Evolutionary conservation across 2,888 invertebrate genomes (phyloP), one percentile per base, ranked within the genome.

Genomic region (Agriotes lineatus): DNA sequence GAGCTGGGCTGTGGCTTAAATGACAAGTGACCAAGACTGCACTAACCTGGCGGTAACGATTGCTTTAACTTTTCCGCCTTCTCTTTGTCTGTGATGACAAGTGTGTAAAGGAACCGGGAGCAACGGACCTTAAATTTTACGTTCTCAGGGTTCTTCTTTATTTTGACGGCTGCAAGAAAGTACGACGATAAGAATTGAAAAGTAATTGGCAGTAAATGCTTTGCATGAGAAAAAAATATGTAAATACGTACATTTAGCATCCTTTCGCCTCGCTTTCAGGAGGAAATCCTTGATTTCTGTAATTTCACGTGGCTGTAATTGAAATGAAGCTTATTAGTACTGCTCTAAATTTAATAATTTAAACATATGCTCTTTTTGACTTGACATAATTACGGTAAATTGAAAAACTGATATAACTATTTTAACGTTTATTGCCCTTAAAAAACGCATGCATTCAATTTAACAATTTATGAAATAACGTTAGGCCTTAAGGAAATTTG

Each of bases 231-330:
- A n/a, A n/a, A n/a, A n/a, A n/a, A n/a, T n/a, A n/a, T n/a, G n/a
- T n/a, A n/a, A n/a, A n/a, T 58, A 88, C 90, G 90, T 83, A 92
- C 94, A 95, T 88, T 96, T 96, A 61, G 99, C 99, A 86, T 99
- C 99, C 86, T 98, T 96, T 88, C 99, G 93, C 81, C 99, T 93
- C 48, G 99, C 99, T 82, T 96, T 98, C 80, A 99, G 88, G 70
- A 99, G 91, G 86, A 99, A 99, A 85, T 99, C 98, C 85, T 99
- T 99, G 81, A 99, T 99, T 88, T 99, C 99, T 85, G 96, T 96
- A 77, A 99, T 97, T 92, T 99, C 97, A 83, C 96, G 93, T 76
- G 99, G 99, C 99, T 94, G 85, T 2, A 50, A 6, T n/a, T 50
- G 1, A 2, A 44, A 1, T 10, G n/a, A 1, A 48, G 16, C 14